Conservation (phyloP, 2,797 vertebrate species). For the Chrysocyon brachyurus region DNA sequence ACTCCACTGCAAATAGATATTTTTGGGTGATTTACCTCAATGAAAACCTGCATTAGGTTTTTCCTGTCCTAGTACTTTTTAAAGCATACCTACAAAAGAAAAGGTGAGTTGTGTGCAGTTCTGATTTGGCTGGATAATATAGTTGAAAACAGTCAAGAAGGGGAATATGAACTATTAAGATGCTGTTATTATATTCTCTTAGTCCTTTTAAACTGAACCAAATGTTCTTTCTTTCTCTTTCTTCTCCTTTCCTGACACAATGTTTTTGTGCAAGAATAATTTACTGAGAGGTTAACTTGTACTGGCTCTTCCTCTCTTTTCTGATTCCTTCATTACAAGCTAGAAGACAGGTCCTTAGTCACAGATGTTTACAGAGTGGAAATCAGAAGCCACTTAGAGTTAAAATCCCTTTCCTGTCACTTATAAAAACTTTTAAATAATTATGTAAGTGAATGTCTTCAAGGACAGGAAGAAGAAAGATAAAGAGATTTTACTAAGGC, state of each 20-base stretch:
- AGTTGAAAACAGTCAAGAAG: background rate
- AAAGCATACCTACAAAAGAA: background rate
- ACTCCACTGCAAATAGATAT: background rate
- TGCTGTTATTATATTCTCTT: background rate
- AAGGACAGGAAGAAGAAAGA: background rate
- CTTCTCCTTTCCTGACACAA: background rate
- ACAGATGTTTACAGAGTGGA: background rate
- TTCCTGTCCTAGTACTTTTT: background rate
- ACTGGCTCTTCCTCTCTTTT: background rate
- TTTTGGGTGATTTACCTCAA: background rate
- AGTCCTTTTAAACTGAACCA: background rate
- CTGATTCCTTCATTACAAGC: background rate
- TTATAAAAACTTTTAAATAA: conserved; percentile 46
- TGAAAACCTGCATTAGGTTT: background rate
- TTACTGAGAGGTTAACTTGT: background rate
- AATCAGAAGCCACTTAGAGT: background rate
- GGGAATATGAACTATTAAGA: conserved; percentile 16
- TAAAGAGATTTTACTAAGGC: background rate
- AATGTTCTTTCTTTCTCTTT: background rate
- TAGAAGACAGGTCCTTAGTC: background rate
- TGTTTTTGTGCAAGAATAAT: background rate
- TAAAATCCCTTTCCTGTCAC: background rate
- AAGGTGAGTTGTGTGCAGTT: background rate
- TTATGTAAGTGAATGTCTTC: conserved; percentile 6
- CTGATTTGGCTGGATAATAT: background rate